Percentiles rank a stretch among this genome's conserved stretches.
These are phyloP conservation scores for Ctenosaura bakeri DNA, from an alignment of 2,797 vertebrate species.

Conservation along the genomic window DNA sequence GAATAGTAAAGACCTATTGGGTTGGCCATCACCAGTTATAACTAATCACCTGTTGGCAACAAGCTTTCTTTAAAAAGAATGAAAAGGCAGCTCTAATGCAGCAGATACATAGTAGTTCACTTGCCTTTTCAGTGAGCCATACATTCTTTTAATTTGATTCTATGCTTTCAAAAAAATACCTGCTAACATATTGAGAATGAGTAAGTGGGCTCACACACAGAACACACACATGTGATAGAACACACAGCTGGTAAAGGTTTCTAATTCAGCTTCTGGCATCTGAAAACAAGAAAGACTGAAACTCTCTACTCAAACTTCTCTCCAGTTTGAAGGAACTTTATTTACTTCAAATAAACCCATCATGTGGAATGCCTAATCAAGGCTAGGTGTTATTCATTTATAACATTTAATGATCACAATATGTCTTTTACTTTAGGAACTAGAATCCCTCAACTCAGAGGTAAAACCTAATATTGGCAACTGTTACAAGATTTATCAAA, in stretches of 20 bases:
- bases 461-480: neutral
- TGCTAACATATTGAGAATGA: no score
- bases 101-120: no score
- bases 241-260: no score
- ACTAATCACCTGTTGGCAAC: no score
- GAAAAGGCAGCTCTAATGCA: no score
- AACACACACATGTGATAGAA: no score
- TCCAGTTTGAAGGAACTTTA: neutral
- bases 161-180: no score
- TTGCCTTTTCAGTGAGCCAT: no score
- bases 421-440: neutral
- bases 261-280: no score
- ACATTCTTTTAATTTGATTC: no score
- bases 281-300: neutral
- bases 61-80: no score
- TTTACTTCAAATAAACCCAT: neutral
- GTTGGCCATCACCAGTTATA: neutral
- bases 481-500: neutral
- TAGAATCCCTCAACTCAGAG: neutral
- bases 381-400: neutral
- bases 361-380: neutral
- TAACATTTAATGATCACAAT: neutral
- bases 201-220: no score
- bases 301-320: neutral
- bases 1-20: neutral